Evolutionary conservation across 2,797 vertebrate genomes (phyloP), one percentile per base, ranked within the genome.

Genomic region (Eulemur coronatus): DNA sequence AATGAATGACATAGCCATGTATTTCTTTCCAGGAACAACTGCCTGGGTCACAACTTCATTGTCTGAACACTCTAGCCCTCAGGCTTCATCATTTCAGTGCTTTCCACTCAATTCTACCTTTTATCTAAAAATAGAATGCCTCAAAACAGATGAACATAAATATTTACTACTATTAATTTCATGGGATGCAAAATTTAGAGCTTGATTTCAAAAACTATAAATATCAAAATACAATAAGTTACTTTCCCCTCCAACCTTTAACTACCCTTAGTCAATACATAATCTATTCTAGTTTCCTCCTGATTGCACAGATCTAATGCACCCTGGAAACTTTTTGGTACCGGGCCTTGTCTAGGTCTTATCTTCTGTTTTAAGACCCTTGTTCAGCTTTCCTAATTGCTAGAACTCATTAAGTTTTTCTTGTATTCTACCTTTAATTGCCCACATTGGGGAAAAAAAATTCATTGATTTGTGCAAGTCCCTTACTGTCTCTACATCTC

Each of bases 61-160:
- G 30, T 84, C 75, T 55, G 48, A 95, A 73, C 38, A 46, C 24
- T 84, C 10, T 46, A 46, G 46, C 59, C 12, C 43, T 92, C 67
- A 78, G 61, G 7, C 14, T 90, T 88, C 33, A 52, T 69, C 8
- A 4, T 20, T 12, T 89, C 7, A 84, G 22, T 86, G 22, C 6
- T 91, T 94, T 89, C 26, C 26, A 92, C 28, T 89, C 80, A 80
- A 41, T 38, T 61, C 79, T 55, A 41, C 0, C 35, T 96, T 92
- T 92, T 69, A 61, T 65, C n/a, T 91, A 84, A 67, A 84, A 90
- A 70, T 1, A 89, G 12, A 72, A 61, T 73, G 84, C 38, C 41
- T 84, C 72, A 73, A 26, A 92, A 67, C 22, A 91, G 43, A 41
- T 73, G 57, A 88, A n/a, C 28, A 78, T 89, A 93, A 97, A 80